phyloP scores from a whole-genome alignment of 2,113 vertebrate genomes.

The Noctilio leporinus region DNA sequence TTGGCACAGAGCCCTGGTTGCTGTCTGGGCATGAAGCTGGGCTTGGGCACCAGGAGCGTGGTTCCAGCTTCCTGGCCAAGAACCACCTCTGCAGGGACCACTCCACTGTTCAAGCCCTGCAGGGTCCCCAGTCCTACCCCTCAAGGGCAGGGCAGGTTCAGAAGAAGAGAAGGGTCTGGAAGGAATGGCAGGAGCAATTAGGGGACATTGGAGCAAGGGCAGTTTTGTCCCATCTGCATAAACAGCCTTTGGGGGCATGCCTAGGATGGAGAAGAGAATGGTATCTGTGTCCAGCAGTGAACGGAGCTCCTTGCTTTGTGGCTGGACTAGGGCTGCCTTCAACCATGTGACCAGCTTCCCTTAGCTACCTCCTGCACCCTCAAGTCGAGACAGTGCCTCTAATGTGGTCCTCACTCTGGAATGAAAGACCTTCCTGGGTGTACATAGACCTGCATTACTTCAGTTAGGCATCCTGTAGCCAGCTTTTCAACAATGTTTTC shows the following conservation, averaged over 20 bases:
- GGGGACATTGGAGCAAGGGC: background rate
- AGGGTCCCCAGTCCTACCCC: background rate
- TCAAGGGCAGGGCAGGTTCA: background rate
- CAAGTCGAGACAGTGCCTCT: background rate
- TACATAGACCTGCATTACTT: background rate
- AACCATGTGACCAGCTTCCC: background rate
- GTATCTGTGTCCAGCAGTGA: background rate
- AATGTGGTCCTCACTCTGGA: accelerated
- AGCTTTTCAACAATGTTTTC: background rate
- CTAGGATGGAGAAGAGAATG: background rate
- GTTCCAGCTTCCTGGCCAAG: constrained; percentile 20
- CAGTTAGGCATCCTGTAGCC: background rate
- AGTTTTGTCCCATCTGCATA: background rate
- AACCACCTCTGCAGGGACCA: background rate
- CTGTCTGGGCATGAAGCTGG: background rate
- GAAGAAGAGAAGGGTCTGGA: background rate
- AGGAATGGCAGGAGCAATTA: background rate
- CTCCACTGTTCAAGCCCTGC: background rate
- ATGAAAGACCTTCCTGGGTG: background rate
- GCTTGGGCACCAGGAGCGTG: background rate
- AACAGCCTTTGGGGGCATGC: background rate
- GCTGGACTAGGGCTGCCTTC: background rate
- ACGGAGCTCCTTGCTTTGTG: background rate
- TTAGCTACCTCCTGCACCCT: background rate
- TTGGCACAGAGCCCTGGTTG: background rate